A percentile compares a stretch with the other conserved stretches of the same genome.
phyloP scores from a whole-genome alignment of 1,140 invertebrate genomes.

The Chrysomallon squamiferum region DNA sequence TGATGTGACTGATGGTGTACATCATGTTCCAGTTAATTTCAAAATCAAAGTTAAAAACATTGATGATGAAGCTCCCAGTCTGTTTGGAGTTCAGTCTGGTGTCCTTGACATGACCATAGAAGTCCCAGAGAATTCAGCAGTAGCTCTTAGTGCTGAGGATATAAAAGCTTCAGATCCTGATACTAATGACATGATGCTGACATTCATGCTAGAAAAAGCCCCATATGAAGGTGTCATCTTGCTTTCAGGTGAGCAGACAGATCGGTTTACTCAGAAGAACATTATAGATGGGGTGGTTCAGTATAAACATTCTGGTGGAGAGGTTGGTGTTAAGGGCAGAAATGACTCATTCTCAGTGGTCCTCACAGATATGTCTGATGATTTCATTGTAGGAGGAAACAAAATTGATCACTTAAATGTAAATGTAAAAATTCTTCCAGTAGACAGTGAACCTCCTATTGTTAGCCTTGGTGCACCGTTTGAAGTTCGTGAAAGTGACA shows the following conservation, averaged over 20 bases:
- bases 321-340: conserved; percentile 49
- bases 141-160: conserved; percentile 39
- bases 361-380: conserved; percentile 51
- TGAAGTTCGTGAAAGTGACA: conserved; percentile 59
- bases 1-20: conserved; percentile 63
- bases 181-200: conserved; percentile 51
- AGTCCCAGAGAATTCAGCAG: conserved; percentile 50
- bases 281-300: conserved; percentile 46
- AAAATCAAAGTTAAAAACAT: conserved; percentile 49
- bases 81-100: conserved; percentile 39
- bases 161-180: conserved; percentile 58
- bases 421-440: conserved; percentile 53
- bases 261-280: conserved; percentile 58
- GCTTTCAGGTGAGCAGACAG: conserved; percentile 36
- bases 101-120: conserved; percentile 38
- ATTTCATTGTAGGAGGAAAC: conserved; percentile 52
- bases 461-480: conserved; percentile 41
- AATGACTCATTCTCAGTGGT: conserved; percentile 59
- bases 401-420: conserved; percentile 49
- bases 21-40: conserved; percentile 56
- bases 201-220: conserved; percentile 47
- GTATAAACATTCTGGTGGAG: conserved; percentile 58
- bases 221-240: conserved; percentile 54
- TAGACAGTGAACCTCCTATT: conserved; percentile 55
- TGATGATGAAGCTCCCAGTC: conserved; percentile 58